Evolutionary conservation across 2,797 vertebrate genomes (phyloP).

Genomic region (Sebastes aleutianus): DNA sequence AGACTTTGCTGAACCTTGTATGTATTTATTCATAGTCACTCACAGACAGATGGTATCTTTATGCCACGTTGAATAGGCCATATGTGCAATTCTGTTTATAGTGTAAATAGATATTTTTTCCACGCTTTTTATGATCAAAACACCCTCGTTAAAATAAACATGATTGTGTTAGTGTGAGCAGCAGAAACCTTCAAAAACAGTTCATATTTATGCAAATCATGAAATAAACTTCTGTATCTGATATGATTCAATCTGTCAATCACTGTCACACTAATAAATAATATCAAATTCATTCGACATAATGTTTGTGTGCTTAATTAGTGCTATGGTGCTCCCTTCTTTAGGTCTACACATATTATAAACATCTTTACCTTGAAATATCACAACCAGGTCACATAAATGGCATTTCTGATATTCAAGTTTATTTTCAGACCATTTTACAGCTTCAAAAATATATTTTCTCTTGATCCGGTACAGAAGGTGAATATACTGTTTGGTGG

Average conservation of each 20-base stretch:
- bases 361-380: neutral
- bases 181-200: constrained; percentile 33
- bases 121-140: constrained; percentile 45
- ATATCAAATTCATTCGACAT: neutral
- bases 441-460: constrained; percentile 79
- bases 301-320: constrained; percentile 1
- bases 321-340: neutral
- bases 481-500: constrained; percentile 25
- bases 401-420: constrained; percentile 40
- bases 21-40: constrained; percentile 19
- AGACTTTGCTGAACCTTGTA: neutral
- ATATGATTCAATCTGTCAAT: neutral
- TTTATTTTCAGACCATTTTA: constrained; percentile 67
- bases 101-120: constrained; percentile 77
- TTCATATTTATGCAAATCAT: constrained; percentile 34
- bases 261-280: constrained; percentile 44
- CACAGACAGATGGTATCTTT: constrained; percentile 8
- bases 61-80: constrained; percentile 46
- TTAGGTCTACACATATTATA: neutral
- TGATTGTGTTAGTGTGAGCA: constrained; percentile 31
- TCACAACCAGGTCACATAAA: neutral
- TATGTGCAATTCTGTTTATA: constrained; percentile 81
- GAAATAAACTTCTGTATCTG: constrained; percentile 10
- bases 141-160: constrained; percentile 11
- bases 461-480: constrained; percentile 36